Evolutionary conservation across 2,113 vertebrate species (phyloP), one percentile per base, ranked within the genome.

Genomic region (Thinocorus orbignyianus): DNA sequence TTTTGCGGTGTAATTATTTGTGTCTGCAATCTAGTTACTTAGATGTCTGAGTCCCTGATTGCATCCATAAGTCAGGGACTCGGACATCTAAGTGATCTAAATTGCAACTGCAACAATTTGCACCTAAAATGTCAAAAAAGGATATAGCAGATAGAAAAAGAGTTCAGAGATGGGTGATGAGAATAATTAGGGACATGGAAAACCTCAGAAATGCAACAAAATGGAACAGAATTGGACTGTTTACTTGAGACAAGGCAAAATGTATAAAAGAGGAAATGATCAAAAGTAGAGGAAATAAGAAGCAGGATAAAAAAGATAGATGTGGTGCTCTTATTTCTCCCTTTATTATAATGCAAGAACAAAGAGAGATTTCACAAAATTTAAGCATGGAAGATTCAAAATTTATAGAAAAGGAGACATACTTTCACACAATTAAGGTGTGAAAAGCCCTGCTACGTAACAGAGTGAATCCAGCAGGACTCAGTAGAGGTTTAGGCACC

Each of bases 31-130:
- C 89, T 87, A 81, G 83, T 96, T 94, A 89, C 94, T 96, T 91
- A 70, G 83, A 82, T 92, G 89, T 82, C 92, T 90, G 83, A 73
- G 70, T 80, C 86, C 61, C 48, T 96, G 95, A 97, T 95, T 97
- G 96, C 95, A 96, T 93, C 95, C 81, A 51, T 94, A 96, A 94
- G 94, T 92, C 95, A 96, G 92, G 23, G 88, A 86, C 91, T 95
- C 80, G 96, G 94, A 79, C 91, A 94, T 85, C 92, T 93, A 93
- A 94, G 96, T 95, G 93, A 93, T 93, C 92, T 96, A 95, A 96
- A 97, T 95, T 97, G 89, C 95, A 85, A 62, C 66, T 88, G 89
- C 86, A 93, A 95, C 86, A 94, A 96, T 97, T 96, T 93, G 68
- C 93, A 96, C 82, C 82, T 86, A 93, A 96, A 96, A 96, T 94